These are phyloP conservation scores for Tenthredo amoena DNA, from an alignment of 2,888 invertebrate species.

Conservation along the genomic window DNA sequence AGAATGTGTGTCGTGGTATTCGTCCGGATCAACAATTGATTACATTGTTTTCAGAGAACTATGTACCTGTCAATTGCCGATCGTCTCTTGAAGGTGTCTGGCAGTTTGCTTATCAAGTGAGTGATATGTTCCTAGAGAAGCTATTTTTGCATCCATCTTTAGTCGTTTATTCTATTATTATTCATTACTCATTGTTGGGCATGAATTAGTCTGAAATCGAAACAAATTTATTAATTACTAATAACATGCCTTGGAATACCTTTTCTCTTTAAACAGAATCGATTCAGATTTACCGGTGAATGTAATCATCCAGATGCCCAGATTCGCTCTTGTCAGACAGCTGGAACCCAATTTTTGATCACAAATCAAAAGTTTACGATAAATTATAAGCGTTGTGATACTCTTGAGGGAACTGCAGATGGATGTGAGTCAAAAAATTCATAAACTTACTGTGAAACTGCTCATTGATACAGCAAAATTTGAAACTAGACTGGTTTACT, in stretches of 20 bases:
- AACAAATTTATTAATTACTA: slow-evolving; percentile 11
- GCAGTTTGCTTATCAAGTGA: slow-evolving; percentile 93
- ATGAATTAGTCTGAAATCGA: not conserved
- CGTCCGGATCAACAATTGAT: slow-evolving; percentile 89
- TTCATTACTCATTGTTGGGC: not conserved
- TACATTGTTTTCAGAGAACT: slow-evolving; percentile 94
- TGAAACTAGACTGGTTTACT: slow-evolving; percentile 48
- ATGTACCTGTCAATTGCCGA: slow-evolving; percentile 93
- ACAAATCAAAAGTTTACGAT: slow-evolving; percentile 98
- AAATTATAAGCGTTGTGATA: slow-evolving; percentile 93
- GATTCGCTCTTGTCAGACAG: slow-evolving; percentile 96
- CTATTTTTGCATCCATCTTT: not conserved
- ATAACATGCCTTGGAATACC: slow-evolving; percentile 25
- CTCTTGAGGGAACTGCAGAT: slow-evolving; percentile 94
- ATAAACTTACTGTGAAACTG: slow-evolving; percentile 1
- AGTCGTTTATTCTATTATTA: slow-evolving; percentile 9
- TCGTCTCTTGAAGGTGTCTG: slow-evolving; percentile 97
- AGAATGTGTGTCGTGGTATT: slow-evolving; percentile 87
- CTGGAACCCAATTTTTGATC: slow-evolving; percentile 96
- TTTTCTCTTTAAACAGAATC: slow-evolving; percentile 80
- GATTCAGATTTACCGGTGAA: slow-evolving; percentile 94
- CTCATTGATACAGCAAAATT: not conserved
- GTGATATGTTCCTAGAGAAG: not conserved
- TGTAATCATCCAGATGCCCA: slow-evolving; percentile 94
- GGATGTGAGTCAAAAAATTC: slow-evolving; percentile 80